Conservation (phyloP, 2,797 vertebrate species). For the Naso thynnoides region DNA sequence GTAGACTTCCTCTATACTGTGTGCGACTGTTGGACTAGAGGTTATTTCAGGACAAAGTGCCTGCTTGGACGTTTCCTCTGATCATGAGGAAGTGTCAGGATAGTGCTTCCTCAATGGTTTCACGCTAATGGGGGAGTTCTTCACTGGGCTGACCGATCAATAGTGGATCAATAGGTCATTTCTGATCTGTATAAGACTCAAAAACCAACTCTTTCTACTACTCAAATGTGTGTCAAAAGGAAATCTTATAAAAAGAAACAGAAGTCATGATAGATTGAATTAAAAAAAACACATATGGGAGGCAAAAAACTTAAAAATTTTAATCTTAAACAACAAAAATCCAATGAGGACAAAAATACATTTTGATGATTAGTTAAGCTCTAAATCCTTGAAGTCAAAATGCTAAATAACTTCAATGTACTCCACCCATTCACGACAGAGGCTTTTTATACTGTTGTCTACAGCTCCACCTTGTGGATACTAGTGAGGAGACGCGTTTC, state of each 20-base stretch:
- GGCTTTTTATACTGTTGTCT: slow-evolving; percentile 33
- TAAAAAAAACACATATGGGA: not conserved
- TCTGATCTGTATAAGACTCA: slow-evolving; percentile 2
- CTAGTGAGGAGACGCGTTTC: not conserved
- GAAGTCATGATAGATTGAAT: not conserved
- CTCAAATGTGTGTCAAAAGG: not conserved
- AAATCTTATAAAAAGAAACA: not conserved
- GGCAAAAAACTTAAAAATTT: not conserved
- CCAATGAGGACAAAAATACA: too few relatives aligned
- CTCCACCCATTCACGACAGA: slow-evolving; percentile 7
- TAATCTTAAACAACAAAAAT: not conserved
- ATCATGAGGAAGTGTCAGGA: slow-evolving; percentile 19
- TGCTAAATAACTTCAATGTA: slow-evolving; percentile 6
- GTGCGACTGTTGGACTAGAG: not conserved
- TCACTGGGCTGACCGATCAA: slow-evolving; percentile 22
- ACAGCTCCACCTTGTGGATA: slow-evolving; percentile 68
- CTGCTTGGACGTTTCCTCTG: slow-evolving; percentile 21
- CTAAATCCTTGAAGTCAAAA: not conserved
- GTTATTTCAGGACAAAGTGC: slow-evolving; percentile 32
- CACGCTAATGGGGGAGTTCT: slow-evolving; percentile 16
- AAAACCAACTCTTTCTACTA: not conserved
- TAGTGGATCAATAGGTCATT: slow-evolving; percentile 18
- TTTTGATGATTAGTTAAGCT: not conserved
- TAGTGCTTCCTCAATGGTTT: not conserved
- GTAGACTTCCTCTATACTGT: slow-evolving; percentile 4